Evolutionary conservation across 2,113 vertebrate genomes (phyloP), one percentile per base, ranked within the genome.

Genomic region (Lepus americanus): DNA sequence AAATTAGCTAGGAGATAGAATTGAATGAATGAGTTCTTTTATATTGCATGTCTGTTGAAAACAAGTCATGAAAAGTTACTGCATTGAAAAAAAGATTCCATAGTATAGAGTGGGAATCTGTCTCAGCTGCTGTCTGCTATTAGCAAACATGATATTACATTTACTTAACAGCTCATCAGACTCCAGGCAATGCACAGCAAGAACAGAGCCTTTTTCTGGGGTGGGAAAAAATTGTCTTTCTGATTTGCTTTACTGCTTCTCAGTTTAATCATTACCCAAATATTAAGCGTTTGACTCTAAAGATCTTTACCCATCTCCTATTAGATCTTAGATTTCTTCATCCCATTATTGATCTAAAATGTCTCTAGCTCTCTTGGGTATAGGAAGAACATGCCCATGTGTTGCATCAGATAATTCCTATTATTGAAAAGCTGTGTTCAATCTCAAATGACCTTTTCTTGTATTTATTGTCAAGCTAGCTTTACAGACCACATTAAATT

Each of bases 401-500:
- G 79, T 95, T 97, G 74, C 74, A 96, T 97, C 97, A 95, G 95
- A 92, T 97, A 94, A 97, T 98, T 97, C 94, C 93, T 97, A 87
- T 97, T 98, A 97, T 97, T 94, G 95, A 91, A 98, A 97, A 95
- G 74, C 84, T 84, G 55, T 93, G 98, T 98, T 98, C 97, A 98
- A 94, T 98, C 81, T 98, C 96, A 97, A 97, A 93, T 97, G 59
- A 97, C 97, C 96, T 98, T 98, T 98, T 97, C 96, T 98, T 94
- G 79, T 55, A 69, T 97, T 97, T 97, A 97, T 97, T 94, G 94
- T 94, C 77, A 92, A 96, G 76, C 95, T 97, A 89, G 78, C 89
- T 96, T 97, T 96, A 93, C 92, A 93, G 69, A 82, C 74, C 84
- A 78, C 76, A 67, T 97, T 97, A 92, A 97, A 94, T 85, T 63